phyloP scores from a whole-genome alignment of 2,797 vertebrate species.

The Mionectes olivaceus region DNA sequence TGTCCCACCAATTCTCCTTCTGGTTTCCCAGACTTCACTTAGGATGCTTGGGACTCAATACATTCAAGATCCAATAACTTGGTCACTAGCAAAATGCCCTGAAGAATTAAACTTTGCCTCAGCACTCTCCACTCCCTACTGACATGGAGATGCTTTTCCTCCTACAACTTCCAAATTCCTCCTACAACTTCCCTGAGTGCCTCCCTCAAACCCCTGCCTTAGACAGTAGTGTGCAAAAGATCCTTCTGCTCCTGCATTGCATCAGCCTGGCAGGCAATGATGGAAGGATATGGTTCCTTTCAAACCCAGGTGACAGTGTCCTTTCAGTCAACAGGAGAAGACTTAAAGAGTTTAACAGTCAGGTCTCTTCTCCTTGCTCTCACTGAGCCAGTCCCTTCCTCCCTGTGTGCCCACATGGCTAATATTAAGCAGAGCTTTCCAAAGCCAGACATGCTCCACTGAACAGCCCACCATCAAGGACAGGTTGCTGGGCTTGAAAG shows the following conservation, averaged over 20 bases:
- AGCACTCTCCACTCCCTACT: not conserved
- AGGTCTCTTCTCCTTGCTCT: not conserved
- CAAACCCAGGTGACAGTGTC: not conserved
- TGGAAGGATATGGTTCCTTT: constrained; percentile 5
- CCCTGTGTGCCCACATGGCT: not conserved
- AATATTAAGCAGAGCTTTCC: not conserved
- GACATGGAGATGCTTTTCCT: constrained; percentile 38
- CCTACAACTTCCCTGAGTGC: constrained; percentile 48
- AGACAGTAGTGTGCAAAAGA: constrained; percentile 27
- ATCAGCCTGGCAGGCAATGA: not conserved
- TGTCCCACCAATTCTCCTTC: not conserved
- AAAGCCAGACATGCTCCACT: not conserved
- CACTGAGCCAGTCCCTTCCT: not conserved
- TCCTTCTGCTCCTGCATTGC: not conserved
- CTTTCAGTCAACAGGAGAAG: not conserved
- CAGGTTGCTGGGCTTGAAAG: not conserved
- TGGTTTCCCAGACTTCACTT: not conserved
- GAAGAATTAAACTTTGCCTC: constrained; percentile 14
- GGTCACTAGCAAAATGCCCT: not conserved
- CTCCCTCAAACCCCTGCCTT: constrained; percentile 9
- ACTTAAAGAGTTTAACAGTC: not conserved
- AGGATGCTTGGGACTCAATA: not conserved
- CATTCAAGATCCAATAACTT: constrained; percentile 5
- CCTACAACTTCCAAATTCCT: constrained; percentile 48
- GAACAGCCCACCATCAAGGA: not conserved